A percentile compares a stretch with the other conserved stretches of the same genome.
Conservation (phyloP, 2,113 vertebrate genomes). For the Apeltes quadracus region DNA sequence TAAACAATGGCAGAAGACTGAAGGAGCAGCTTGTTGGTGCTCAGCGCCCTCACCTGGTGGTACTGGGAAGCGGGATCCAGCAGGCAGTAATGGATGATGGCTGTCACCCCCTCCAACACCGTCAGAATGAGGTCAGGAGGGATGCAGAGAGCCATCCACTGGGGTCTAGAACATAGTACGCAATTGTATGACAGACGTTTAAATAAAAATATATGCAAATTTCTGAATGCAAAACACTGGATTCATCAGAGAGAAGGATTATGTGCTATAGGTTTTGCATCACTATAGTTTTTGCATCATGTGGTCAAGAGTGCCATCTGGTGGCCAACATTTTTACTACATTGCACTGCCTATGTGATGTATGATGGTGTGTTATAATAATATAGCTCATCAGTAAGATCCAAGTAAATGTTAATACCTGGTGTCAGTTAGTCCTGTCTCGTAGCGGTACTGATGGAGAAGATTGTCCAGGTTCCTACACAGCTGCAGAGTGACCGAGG, state of each 20-base stretch:
- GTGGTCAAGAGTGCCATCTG: constrained; percentile 54
- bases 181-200: not conserved
- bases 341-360: not conserved
- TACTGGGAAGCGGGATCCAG: constrained; percentile 95
- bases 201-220: not conserved
- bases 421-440: constrained; percentile 88
- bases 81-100: constrained; percentile 97
- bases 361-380: not conserved
- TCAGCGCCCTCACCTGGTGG: constrained; percentile 89
- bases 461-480: constrained; percentile 97
- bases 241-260: not conserved
- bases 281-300: too few species aligned
- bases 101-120: constrained; percentile 94
- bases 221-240: not conserved
- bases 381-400: not conserved
- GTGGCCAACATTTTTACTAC: constrained; percentile 32
- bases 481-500: constrained; percentile 95
- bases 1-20: not conserved
- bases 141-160: constrained; percentile 94
- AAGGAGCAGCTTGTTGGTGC: not conserved
- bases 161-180: constrained; percentile 81
- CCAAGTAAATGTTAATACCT: constrained; percentile 77
- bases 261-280: not conserved
- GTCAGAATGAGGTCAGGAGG: constrained; percentile 97
- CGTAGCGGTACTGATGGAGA: constrained; percentile 96